Conservation (phyloP, 1,140 invertebrate genomes). For the Goniozus legneri region DNA sequence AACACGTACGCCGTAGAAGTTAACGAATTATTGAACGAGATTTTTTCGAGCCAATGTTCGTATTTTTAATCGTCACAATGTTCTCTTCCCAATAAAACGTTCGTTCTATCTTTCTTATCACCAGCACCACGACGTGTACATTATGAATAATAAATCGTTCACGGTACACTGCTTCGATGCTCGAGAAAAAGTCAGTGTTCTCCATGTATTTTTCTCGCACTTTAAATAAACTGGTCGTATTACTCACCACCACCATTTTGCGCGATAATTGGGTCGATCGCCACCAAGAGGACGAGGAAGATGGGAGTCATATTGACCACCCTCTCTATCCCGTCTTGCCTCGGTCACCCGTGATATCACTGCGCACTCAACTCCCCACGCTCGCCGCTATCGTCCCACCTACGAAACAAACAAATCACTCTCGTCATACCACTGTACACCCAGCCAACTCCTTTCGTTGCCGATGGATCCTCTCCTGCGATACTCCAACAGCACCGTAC, state of each 20-base stretch:
- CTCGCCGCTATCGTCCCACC: slow-evolving; percentile 42
- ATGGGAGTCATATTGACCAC: slow-evolving; percentile 56
- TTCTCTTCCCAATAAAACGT: too few relatives aligned
- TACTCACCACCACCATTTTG: slow-evolving; percentile 51
- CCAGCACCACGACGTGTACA: too few relatives aligned
- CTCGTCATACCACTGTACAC: slow-evolving; percentile 32
- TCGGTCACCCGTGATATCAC: slow-evolving; percentile 46
- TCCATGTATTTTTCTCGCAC: slow-evolving; percentile 2
- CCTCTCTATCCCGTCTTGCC: slow-evolving; percentile 46
- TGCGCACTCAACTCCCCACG: slow-evolving; percentile 49
- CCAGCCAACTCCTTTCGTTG: not conserved
- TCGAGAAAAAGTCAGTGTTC: not conserved
- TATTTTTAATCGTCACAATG: too few relatives aligned
- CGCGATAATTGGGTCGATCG: slow-evolving; percentile 52
- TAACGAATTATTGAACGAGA: too few relatives aligned
- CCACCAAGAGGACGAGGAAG: slow-evolving; percentile 54
- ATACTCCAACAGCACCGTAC: too few relatives aligned
- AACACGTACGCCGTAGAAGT: too few relatives aligned
- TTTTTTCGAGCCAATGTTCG: too few relatives aligned
- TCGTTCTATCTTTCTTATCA: too few relatives aligned
- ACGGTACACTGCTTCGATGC: too few relatives aligned
- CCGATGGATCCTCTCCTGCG: too few relatives aligned
- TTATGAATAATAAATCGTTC: too few relatives aligned
- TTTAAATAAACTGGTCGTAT: slow-evolving; percentile 24
- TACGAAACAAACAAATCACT: slow-evolving; percentile 48